Evolutionary conservation across 2,797 vertebrate genomes (phyloP).

Genomic region (Epinephelus malabaricus): DNA sequence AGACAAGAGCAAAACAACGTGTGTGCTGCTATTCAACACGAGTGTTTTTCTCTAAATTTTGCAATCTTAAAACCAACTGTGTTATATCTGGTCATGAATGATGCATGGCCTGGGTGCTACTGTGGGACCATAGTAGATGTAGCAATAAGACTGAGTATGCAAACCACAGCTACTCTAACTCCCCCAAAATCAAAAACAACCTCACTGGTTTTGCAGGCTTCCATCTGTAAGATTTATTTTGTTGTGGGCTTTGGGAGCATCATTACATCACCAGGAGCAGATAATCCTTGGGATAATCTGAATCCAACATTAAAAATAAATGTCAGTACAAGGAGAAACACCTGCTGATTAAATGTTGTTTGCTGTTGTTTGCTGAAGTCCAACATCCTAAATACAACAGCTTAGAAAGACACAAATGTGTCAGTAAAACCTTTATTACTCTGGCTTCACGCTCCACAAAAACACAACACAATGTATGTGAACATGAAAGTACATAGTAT

Average conservation of each 20-base stretch:
- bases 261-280: conserved; percentile 31
- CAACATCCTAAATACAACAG: conserved; percentile 4
- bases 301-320: conserved; percentile 38
- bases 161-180: not conserved
- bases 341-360: conserved; percentile 37
- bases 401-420: not conserved
- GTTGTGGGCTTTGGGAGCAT: conserved; percentile 14
- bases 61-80: conserved; percentile 52
- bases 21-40: conserved; percentile 24
- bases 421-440: conserved; percentile 4
- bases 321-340: conserved; percentile 37
- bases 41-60: conserved; percentile 25
- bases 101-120: conserved; percentile 62
- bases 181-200: conserved; percentile 17
- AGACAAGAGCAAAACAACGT: conserved; percentile 29
- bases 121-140: conserved; percentile 46
- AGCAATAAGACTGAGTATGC: conserved; percentile 46
- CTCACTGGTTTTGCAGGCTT: conserved; percentile 12
- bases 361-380: conserved; percentile 4
- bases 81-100: conserved; percentile 71
- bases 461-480: too few relatives aligned
- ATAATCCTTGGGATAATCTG: conserved; percentile 32
- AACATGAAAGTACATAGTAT: too few relatives aligned
- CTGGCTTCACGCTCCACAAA: not conserved
- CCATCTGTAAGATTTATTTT: conserved; percentile 30